Percentiles rank a stretch among this genome's conserved stretches.
phyloP scores from a whole-genome alignment of 2,797 vertebrate species.

The Danio jaintianensis region DNA sequence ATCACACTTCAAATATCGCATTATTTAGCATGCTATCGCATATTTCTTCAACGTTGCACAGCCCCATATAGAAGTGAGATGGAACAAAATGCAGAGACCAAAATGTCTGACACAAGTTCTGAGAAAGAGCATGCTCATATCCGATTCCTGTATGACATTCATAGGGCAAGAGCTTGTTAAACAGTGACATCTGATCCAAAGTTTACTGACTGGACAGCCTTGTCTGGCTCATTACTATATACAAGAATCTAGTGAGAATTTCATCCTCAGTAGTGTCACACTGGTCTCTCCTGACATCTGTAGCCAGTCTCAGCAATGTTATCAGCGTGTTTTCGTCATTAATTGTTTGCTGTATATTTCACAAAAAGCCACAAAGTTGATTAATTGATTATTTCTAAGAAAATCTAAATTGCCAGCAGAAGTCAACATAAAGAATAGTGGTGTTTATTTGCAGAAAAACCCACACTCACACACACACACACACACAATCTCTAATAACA shows the following conservation, averaged over 20 bases:
- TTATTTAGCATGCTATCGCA: no score
- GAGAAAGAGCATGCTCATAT: slow-evolving; percentile 11
- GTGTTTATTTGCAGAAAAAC: slow-evolving; percentile 17
- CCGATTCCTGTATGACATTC: slow-evolving; percentile 27
- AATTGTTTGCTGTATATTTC: slow-evolving; percentile 68
- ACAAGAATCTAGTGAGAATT: slow-evolving; percentile 63
- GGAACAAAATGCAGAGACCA: not conserved
- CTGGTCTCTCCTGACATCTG: slow-evolving; percentile 73
- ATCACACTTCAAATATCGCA: no score
- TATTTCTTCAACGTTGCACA: no score
- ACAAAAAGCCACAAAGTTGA: slow-evolving; percentile 63
- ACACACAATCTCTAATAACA: slow-evolving; percentile 56
- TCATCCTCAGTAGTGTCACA: slow-evolving; percentile 66
- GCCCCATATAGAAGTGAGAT: not conserved
- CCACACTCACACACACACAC: slow-evolving; percentile 19
- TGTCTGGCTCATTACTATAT: slow-evolving; percentile 44
- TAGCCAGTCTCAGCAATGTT: slow-evolving; percentile 68
- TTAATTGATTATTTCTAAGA: slow-evolving; percentile 55
- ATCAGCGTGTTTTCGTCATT: slow-evolving; percentile 64
- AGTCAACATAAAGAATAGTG: slow-evolving; percentile 36
- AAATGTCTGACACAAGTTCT: not conserved
- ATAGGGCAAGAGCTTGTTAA: slow-evolving; percentile 26
- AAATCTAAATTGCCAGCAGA: slow-evolving; percentile 52
- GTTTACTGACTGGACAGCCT: slow-evolving; percentile 12
- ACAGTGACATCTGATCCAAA: slow-evolving; percentile 23